phyloP scores from a whole-genome alignment of 2,888 invertebrate genomes.

The Syrphus vitripennis region DNA sequence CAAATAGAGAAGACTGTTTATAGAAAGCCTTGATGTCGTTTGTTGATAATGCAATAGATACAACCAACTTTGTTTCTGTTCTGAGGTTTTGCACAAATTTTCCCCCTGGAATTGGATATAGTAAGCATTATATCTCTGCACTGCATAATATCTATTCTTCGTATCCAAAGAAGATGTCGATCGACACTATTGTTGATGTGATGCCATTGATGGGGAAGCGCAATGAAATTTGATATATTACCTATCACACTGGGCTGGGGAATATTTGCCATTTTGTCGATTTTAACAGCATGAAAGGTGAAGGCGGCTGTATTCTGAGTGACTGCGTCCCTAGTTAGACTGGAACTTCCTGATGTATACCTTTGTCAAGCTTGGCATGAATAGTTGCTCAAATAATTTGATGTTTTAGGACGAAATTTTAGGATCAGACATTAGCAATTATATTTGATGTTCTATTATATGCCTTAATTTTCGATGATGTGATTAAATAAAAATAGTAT shows the following conservation, averaged over 20 bases:
- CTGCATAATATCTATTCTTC: not conserved
- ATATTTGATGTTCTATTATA: not conserved
- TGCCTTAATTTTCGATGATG: not conserved
- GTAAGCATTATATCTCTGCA: not conserved
- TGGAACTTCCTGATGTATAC: too few relatives aligned
- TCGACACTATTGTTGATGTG: not conserved
- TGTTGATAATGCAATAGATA: not conserved
- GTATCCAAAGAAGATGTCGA: not conserved
- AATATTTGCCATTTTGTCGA: slow-evolving; percentile 1
- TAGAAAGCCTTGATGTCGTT: not conserved
- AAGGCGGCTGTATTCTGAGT: not conserved
- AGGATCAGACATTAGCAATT: not conserved
- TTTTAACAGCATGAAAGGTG: not conserved
- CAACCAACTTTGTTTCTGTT: not conserved
- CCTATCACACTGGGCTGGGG: not conserved
- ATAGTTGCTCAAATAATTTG: not conserved
- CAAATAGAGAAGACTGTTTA: not conserved
- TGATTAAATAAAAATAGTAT: too few relatives aligned
- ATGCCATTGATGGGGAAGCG: not conserved
- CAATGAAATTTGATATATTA: slow-evolving; percentile 26
- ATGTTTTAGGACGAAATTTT: slow-evolving; percentile 3
- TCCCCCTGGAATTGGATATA: not conserved
- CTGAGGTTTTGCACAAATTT: not conserved
- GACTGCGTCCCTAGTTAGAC: not conserved
- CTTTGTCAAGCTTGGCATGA: not conserved